Percentiles rank a stretch among this genome's conserved stretches.
Conservation (phyloP, 2,113 vertebrate species). For the Callionymus lyra region DNA sequence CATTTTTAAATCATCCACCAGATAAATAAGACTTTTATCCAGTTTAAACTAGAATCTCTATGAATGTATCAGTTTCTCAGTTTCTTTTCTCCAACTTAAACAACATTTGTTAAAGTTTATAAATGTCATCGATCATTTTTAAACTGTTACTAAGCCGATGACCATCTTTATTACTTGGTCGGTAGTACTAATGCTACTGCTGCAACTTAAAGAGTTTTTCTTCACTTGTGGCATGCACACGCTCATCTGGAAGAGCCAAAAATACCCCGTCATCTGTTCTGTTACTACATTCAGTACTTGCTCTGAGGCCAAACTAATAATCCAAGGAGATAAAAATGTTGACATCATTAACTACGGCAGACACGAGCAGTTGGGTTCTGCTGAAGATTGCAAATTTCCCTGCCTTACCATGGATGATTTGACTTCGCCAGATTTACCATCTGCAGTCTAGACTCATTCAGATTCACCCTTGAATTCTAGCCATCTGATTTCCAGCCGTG, state of each 20-base stretch:
- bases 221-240: constrained; percentile 5
- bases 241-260: constrained; percentile 10
- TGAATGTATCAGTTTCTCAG: too few species aligned
- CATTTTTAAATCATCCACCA: too few species aligned
- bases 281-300: constrained; percentile 21
- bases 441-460: too few species aligned
- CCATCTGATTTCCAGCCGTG: too few species aligned
- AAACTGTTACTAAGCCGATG: too few species aligned
- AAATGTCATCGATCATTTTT: too few species aligned
- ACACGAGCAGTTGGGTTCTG: not conserved
- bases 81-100: too few species aligned
- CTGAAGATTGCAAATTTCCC: not conserved
- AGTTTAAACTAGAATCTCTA: too few species aligned
- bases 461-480: too few species aligned
- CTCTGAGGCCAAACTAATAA: constrained; percentile 20
- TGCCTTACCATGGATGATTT: constrained; percentile 6
- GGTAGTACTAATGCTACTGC: not conserved
- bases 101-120: too few species aligned
- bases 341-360: constrained; percentile 20
- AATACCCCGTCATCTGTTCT: constrained; percentile 26
- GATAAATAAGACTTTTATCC: too few species aligned
- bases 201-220: constrained; percentile 11
- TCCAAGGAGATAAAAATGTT: constrained; percentile 37
- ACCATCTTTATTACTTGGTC: too few species aligned
- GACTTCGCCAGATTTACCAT: constrained; percentile 10